Evolutionary conservation across 2,888 invertebrate species (phyloP).

Genomic region (Aplocera efformata): DNA sequence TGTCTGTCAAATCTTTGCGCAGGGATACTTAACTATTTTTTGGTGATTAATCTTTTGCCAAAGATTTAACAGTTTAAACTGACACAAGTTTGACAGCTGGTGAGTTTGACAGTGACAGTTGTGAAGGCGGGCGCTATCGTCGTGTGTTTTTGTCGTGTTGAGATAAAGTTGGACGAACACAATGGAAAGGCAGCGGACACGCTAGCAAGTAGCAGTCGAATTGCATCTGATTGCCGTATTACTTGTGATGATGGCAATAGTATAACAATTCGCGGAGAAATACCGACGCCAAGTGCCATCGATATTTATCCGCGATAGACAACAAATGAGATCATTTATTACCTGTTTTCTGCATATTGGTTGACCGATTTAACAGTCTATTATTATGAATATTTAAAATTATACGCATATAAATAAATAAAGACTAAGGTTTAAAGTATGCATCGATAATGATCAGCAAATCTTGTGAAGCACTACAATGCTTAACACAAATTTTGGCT

Average conservation of each 20-base stretch:
- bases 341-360: too few species aligned
- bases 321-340: too few species aligned
- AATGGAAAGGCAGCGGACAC: constrained; percentile 67
- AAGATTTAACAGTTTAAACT: not conserved
- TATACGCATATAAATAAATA: too few species aligned
- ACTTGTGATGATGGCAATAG: constrained; percentile 10
- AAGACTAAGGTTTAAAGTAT: too few species aligned
- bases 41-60: not conserved
- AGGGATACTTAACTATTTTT: not conserved
- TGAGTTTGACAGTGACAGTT: constrained; percentile 12
- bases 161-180: constrained; percentile 40
- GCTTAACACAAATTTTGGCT: too few species aligned
- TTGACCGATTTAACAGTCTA: too few species aligned
- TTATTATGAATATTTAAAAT: too few species aligned
- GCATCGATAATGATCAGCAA: too few species aligned
- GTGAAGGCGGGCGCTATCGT: constrained; percentile 31
- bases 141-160: constrained; percentile 17
- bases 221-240: constrained; percentile 10
- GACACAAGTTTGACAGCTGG: constrained; percentile 3
- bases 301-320: too few species aligned
- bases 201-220: constrained; percentile 39
- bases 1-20: not conserved
- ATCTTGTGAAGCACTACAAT: too few species aligned
- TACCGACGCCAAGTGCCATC: too few species aligned
- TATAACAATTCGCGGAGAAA: not conserved